Conservation (phyloP, 2,888 invertebrate genomes). For the Melieria crassipennis region DNA sequence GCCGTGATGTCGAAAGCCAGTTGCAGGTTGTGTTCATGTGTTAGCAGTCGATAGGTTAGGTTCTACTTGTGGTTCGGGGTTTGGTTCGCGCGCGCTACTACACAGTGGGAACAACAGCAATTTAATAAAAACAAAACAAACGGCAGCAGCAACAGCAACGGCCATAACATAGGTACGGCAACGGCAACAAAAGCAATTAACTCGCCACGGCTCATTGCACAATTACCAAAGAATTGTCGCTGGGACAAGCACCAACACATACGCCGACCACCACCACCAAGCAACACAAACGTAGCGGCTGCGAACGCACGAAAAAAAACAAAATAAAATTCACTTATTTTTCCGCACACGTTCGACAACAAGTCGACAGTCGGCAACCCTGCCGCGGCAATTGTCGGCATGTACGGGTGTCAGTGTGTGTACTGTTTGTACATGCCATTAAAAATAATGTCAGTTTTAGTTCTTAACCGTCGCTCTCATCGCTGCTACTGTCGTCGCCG, state of each 20-base stretch:
- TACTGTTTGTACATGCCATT: conserved; percentile 3
- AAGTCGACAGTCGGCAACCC: conserved; percentile 13
- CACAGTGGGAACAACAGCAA: not conserved
- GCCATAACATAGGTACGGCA: no score
- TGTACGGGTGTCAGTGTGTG: conserved; percentile 6
- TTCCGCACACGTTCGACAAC: not conserved
- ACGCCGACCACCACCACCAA: no score
- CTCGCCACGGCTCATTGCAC: conserved; percentile 57
- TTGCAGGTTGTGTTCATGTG: no score
- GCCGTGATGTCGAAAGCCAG: no score
- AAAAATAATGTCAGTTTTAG: conserved; percentile 10
- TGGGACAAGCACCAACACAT: no score
- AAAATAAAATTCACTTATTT: not conserved
- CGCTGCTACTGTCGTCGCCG: not conserved
- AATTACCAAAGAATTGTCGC: conserved; percentile 52
- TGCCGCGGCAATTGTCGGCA: not conserved
- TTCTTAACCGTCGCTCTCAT: not conserved
- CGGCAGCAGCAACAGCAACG: conserved; percentile 30
- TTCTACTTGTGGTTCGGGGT: no score
- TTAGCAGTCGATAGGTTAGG: no score
- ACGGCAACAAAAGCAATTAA: conserved; percentile 51
- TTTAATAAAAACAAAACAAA: not conserved
- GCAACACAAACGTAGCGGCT: no score
- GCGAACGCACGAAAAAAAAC: no score
- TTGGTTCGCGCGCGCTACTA: not conserved